Evolutionary conservation across 2,113 vertebrate genomes (phyloP).

Genomic region (Bubo scandiacus): DNA sequence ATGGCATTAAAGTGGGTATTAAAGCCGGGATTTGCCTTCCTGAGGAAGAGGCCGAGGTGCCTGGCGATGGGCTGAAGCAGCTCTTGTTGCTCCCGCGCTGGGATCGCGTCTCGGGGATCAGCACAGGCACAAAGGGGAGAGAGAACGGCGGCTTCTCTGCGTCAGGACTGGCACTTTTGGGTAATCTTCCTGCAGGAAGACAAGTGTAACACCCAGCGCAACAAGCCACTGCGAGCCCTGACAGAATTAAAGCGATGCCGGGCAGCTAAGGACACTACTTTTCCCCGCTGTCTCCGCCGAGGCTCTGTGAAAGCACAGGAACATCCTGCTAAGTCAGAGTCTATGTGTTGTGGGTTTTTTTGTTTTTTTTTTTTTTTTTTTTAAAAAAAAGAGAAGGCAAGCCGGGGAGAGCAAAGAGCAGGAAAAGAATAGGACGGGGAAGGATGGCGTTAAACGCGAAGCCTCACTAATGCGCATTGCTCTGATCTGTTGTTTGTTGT

Average conservation of each 20-base stretch:
- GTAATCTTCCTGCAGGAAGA: background rate
- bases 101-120: accelerated
- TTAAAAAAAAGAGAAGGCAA: background rate
- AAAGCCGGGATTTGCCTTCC: background rate
- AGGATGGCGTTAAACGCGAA: background rate
- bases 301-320: background rate
- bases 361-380: too few relatives aligned
- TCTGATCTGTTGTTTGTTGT: background rate
- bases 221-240: accelerated
- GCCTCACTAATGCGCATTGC: background rate
- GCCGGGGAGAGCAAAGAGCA: background rate
- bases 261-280: background rate
- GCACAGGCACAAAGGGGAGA: background rate
- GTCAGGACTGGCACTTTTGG: accelerated
- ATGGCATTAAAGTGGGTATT: accelerated
- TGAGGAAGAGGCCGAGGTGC: background rate
- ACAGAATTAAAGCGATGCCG: accelerated
- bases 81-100: background rate
- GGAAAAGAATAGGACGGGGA: background rate
- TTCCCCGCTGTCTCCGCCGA: background rate
- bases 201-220: background rate
- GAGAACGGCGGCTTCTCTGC: accelerated
- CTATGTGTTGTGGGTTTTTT: too few relatives aligned
- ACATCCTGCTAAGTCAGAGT: background rate
- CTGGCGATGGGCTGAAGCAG: accelerated